Conservation (phyloP, 2,888 invertebrate genomes). For the Himalopsyche tibetana region DNA sequence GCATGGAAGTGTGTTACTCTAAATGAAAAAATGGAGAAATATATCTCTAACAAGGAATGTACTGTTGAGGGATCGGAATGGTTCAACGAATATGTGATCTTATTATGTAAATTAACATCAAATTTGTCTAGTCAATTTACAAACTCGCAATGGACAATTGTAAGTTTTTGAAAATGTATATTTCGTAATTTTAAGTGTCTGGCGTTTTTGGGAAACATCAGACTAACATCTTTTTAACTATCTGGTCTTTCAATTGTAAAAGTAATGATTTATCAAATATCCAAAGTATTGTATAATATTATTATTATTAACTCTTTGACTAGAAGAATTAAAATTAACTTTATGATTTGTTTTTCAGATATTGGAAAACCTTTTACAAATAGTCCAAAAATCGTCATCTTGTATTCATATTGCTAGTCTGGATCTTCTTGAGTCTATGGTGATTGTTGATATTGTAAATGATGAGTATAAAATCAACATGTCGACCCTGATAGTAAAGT, state of each 20-base stretch:
- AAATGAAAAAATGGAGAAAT: neutral
- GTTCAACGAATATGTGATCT: constrained; percentile 51
- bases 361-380: constrained; percentile 36
- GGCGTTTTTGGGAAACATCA: too few species aligned
- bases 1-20: constrained; percentile 43
- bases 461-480: constrained; percentile 35
- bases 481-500: constrained; percentile 2
- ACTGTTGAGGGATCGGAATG: constrained; percentile 53
- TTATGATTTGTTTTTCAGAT: constrained; percentile 49
- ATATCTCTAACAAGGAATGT: constrained; percentile 38
- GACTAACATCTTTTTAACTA: too few species aligned
- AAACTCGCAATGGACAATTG: constrained; percentile 50
- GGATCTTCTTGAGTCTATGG: constrained; percentile 45
- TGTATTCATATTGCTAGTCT: constrained; percentile 45
- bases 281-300: too few species aligned
- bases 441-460: constrained; percentile 1
- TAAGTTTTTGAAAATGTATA: neutral
- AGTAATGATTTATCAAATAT: too few species aligned
- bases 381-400: constrained; percentile 44
- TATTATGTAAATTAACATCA: constrained; percentile 49
- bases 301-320: too few species aligned
- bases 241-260: too few species aligned
- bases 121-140: constrained; percentile 45
- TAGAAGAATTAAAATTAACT: too few species aligned
- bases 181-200: too few species aligned